Evolutionary conservation across 2,888 invertebrate species (phyloP).

Genomic region (Platycnemis pennipes): DNA sequence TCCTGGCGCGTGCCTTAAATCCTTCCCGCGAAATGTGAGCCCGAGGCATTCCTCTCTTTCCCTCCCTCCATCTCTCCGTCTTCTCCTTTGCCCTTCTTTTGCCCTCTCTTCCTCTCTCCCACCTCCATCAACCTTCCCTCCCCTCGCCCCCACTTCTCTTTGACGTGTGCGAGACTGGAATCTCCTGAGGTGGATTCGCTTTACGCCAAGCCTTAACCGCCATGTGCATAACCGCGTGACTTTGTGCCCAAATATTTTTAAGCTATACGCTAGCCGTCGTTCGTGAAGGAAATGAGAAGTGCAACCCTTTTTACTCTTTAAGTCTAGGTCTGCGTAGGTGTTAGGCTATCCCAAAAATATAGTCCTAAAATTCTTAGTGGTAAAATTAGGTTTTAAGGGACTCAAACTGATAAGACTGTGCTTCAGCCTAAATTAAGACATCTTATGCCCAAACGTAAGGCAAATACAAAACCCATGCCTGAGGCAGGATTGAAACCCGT

Average conservation of each 20-base stretch:
- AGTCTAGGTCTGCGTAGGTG: no score
- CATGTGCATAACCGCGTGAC: not conserved
- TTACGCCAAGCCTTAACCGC: not conserved
- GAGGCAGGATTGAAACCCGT: no score
- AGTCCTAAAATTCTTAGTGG: no score
- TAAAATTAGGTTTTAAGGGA: no score
- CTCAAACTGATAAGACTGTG: no score
- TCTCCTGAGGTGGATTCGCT: not conserved
- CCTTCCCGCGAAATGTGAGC: not conserved
- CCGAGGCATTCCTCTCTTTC: not conserved
- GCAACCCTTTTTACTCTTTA: not conserved
- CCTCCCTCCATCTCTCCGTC: no score
- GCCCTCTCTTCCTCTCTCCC: not conserved
- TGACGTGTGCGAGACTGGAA: not conserved
- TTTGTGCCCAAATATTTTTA: not conserved
- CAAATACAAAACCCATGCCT: no score
- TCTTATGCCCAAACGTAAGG: no score
- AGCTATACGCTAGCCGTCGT: not conserved
- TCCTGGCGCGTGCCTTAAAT: constrained; percentile 10
- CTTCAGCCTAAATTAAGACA: no score
- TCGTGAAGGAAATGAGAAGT: not conserved
- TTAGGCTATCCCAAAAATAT: no score
- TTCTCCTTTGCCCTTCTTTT: not conserved
- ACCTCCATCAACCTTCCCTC: not conserved
- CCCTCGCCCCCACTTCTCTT: not conserved